Evolutionary conservation across 2,113 vertebrate genomes (phyloP).

Genomic region (Neodontobutis hainanensis): DNA sequence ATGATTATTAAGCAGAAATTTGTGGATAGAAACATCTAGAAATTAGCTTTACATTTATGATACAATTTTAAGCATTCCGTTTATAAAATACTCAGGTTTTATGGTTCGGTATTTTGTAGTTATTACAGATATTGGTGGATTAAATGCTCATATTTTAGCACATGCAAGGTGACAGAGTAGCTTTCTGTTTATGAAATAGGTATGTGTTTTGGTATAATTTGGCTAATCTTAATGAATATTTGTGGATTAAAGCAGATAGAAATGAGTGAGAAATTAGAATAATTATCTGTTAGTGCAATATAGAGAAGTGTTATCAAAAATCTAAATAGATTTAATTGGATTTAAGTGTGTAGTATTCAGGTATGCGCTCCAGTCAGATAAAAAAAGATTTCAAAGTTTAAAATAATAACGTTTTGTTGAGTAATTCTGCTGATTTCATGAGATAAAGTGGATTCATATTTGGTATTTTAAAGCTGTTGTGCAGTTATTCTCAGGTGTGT

Average conservation of each 20-base stretch:
- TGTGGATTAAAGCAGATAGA: background rate
- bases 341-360: no score
- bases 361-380: no score
- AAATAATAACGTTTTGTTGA: no score
- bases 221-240: background rate
- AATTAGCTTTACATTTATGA: background rate
- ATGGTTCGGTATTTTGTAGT: background rate
- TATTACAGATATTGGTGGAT: background rate
- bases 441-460: no score
- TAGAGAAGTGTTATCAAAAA: no score
- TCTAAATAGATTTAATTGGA: no score
- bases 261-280: background rate
- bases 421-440: no score
- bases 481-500: no score
- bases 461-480: no score
- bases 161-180: slow-evolving; percentile 6
- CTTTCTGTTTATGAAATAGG: background rate
- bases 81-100: background rate
- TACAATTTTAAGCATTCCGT: background rate
- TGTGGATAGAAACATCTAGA: background rate
- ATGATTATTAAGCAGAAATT: background rate
- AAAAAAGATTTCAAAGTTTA: no score
- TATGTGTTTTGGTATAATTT: no score
- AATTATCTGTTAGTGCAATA: background rate
- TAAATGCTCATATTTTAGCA: background rate